Base-by-base conservation (phyloP, 1,140 invertebrate species). In the Colletes gigas region DNA sequence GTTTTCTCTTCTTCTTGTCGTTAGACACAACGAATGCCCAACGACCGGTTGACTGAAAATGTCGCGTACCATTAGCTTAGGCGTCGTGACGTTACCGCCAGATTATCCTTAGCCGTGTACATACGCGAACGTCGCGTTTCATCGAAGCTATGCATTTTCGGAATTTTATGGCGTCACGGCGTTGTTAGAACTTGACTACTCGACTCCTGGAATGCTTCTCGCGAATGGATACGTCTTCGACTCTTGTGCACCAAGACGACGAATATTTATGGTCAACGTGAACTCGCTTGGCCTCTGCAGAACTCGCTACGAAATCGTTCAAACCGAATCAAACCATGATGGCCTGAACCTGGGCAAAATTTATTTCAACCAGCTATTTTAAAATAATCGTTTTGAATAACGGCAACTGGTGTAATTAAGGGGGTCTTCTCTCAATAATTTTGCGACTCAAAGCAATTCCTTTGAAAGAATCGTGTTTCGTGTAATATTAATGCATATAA, bases 51-150 rank as follows among this genome's bases (percentile, higher is more conserved):
- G 73, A 63, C 71, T 71, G 87, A 81, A 77, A 85, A 84, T 81
- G 76, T 84, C 87, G 79, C 78, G 71, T 87, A 78, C 84, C 88
- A 89, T 89, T 89, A 88, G 84, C 78, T 21, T 55, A 57, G 74
- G 63, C 86, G 88, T 88, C 88, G 86, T 76, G 68, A 85, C 78
- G 85, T 74, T 86, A 80, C 81, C 65, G 75, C 39, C 54, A 67
- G 74, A 88, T 89, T 87, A 88, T 87, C 84, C 83, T 73, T 52
- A 62, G n/a, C 59, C 70, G 70, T 50, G 71, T 76, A 68, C 71
- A 55, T 41, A 50, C 62, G 68, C 39, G 75, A 73, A 66, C 44
- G 30, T 39, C 52, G 63, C 60, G 63, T 85, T 82, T 82, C 83
- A 82, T 82, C 63, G 62, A 54, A 82, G 57, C 75, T 70, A 52